Evolutionary conservation across 2,113 vertebrate species (phyloP), one percentile per base, ranked within the genome.

Genomic region (Corvus moneduloides): DNA sequence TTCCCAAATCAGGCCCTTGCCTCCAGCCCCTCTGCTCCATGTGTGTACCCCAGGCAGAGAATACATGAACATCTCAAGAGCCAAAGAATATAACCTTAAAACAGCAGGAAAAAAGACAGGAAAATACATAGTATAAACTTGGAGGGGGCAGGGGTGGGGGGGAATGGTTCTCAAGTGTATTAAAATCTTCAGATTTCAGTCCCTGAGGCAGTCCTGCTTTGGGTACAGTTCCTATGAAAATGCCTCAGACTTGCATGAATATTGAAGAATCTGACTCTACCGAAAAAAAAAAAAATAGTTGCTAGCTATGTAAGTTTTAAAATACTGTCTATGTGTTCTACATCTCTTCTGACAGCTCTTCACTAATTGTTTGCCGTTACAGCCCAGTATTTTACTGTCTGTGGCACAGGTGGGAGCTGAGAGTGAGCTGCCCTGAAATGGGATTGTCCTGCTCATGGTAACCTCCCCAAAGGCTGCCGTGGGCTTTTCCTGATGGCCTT

Each of bases 101-200:
- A 61, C 10, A 54, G 16, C 51, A 44, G 56, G 56, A 27, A 69
- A 24, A 80, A 72, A 80, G 26, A 43, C 8, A 76, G 32, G 20
- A 78, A 89, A 83, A 82, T 26, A 24, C 11, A 54, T 5, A 75
- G 9, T 21, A 82, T 44, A 62, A 67, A 59, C 3, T 41, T 58
- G 2, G 4, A 14, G 2, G 32, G 27, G 4, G 2, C 2, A 19
- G 3, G 19, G 5, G 12, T 5, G 7, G 10, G 3, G 14, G 3
- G 17, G 23, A 24, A 37, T 27, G 6, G 19, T 43, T 66, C 35
- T 27, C 41, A 77, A 52, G 17, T 3, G 41, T 32, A 71, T 39
- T 72, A 46, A 75, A 84, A 48, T 61, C 73, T 80, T 81, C 26
- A 62, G 0, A 69, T 83, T 90, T 88, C 41, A 64, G 35, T 83